Evolutionary conservation across 1,140 invertebrate genomes (phyloP), one percentile per base, ranked within the genome.

Genomic region (Solenopsis fugax): DNA sequence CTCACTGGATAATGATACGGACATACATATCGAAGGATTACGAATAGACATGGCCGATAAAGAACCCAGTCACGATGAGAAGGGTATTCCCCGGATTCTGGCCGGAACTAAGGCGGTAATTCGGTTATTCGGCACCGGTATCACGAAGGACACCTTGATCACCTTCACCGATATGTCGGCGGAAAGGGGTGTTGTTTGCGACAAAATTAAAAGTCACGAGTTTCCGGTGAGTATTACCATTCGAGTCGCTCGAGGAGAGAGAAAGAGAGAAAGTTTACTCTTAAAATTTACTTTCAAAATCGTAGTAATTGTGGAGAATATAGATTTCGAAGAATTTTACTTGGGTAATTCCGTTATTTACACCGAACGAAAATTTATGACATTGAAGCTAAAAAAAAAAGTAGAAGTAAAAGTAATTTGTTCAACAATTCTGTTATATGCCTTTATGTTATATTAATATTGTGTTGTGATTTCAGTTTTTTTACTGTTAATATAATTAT

Each of bases 91-190:
- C 0, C 96, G 96, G 85, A 96, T 98, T 58, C 90, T 97, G 82
- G 96, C 96, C 7, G 96, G 96, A 13, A 94, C 93, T 0, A 93
- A 94, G 24, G 95, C 97, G 56, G 95, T 95, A 6, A 93, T 98
- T 45, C 96, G 98, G 48, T 86, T 98, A n/a, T 98, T 98, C 93
- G 98, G 98, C 0, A 93, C 93, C 41, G 97, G 97, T 21, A 95
- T 98, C 65, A 96, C 96, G 0, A 92, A 96, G 3, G 93, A 96
- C 71, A 97, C 97, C 0, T 93, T 96, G 16, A 96, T 98, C 60
- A 96, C 97, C 0, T 97, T 98, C 90, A 98, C 97, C 0, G 95
- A 96, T 48, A 94, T 96, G 56, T 85, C 88, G 0, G 95, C 96
- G 45, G 84, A 94, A 5, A 95, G 94, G 73, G 96, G 96, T n/a